A percentile compares a stretch with the other conserved stretches of the same genome.
Conservation (phyloP, 2,888 invertebrate species). For the Pollenia angustigena region DNA sequence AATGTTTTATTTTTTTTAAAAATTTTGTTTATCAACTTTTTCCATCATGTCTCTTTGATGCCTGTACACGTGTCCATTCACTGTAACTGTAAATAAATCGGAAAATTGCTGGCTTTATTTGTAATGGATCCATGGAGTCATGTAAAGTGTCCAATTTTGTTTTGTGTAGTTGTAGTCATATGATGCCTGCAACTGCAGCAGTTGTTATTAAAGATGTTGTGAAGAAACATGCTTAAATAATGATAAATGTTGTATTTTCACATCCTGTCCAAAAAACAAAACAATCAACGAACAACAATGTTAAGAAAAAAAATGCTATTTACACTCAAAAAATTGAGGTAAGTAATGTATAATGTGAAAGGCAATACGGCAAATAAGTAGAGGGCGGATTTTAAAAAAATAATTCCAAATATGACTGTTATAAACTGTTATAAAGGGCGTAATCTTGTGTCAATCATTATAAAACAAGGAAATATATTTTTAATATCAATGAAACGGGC, state of each 20-base stretch:
- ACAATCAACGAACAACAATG: constrained; percentile 52
- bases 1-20: not conserved
- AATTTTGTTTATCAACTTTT: constrained; percentile 22
- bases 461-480: too few relatives aligned
- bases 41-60: constrained; percentile 37
- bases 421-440: too few relatives aligned
- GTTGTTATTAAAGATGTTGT: constrained; percentile 48
- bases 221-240: constrained; percentile 71
- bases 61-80: constrained; percentile 64
- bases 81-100: constrained; percentile 68
- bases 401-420: too few relatives aligned
- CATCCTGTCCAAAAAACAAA: constrained; percentile 64
- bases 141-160: constrained; percentile 34
- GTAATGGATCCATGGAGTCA: constrained; percentile 38
- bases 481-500: too few relatives aligned
- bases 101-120: constrained; percentile 58
- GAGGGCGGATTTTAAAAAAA: too few relatives aligned
- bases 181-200: not conserved
- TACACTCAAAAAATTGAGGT: constrained; percentile 19
- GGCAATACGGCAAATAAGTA: too few relatives aligned
- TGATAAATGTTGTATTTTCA: constrained; percentile 69
- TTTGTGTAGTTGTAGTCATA: not conserved
- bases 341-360: not conserved
- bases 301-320: constrained; percentile 1
- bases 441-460: too few relatives aligned